These are phyloP conservation scores for Gallirallus australis DNA, from an alignment of 2,797 vertebrate genomes.

Conservation along the genomic window DNA sequence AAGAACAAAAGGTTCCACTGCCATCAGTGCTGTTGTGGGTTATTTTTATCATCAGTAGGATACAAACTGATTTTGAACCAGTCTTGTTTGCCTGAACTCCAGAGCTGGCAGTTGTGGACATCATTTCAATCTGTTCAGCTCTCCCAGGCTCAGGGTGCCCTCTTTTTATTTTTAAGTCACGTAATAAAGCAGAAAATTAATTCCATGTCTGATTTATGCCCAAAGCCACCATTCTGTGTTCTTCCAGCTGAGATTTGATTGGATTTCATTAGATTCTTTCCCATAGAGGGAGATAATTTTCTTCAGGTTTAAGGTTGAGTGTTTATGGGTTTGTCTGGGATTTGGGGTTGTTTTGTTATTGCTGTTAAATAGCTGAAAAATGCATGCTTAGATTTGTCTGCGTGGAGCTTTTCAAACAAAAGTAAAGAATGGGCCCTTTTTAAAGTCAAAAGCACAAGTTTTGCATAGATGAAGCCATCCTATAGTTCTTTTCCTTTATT, in stretches of 20 bases:
- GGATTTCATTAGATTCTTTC: constrained; percentile 62
- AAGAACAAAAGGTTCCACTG: neutral
- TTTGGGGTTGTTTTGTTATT: neutral
- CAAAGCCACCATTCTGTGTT: constrained; percentile 52
- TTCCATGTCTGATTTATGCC: constrained; percentile 67
- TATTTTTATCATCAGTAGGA: neutral
- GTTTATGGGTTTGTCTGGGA: neutral
- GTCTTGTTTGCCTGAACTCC: neutral
- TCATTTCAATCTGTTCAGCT: constrained; percentile 44
- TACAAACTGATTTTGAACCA: neutral
- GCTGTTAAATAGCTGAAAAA: constrained; percentile 9
- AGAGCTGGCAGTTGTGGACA: constrained; percentile 4
- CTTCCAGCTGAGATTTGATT: constrained; percentile 63
- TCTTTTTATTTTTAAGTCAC: constrained; percentile 60
- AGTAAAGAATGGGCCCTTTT: neutral
- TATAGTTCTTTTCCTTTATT: neutral
- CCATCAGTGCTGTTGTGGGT: neutral
- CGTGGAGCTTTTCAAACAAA: neutral
- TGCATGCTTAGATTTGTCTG: neutral
- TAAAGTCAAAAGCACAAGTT: neutral
- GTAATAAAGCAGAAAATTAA: constrained; percentile 69
- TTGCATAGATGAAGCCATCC: neutral
- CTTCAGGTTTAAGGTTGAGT: constrained; percentile 16
- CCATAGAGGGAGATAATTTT: constrained; percentile 39
- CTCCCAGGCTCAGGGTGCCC: constrained; percentile 17